Evolutionary conservation across 92 coral and sea anemone genomes (phyloP), one percentile per base, ranked within the genome.

Genomic region (Paragorgia papillata): DNA sequence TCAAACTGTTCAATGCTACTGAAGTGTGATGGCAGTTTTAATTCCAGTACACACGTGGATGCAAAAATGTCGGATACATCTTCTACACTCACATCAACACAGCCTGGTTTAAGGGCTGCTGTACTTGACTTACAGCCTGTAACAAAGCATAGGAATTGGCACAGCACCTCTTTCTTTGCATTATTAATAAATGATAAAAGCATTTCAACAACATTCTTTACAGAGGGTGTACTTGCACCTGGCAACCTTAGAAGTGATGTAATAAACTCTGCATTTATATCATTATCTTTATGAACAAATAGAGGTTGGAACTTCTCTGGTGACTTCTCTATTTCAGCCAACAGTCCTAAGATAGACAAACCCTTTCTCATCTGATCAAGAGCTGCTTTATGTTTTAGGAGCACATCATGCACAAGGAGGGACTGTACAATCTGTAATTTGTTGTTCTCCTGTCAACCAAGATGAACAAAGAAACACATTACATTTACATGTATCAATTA

Each of bases 291-390:
- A n/a, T 83, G 88, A 24, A 79, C 68, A 44, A 85, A 79, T 31
- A 51, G 61, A 22, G 68, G 46, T 56, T 85, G 81, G 79, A 85
- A 85, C 35, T 70, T 19, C 27, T n/a, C 12, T 62, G 88, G 77
- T 32, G 73, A 71, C 39, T 80, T 54, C 48, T 74, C 88, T 13
- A 85, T 80, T 14, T 63, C 88, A 34, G n/a, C 19, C 73, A 85
- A 43, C 26, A 85, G 71, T 39, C 75, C 85, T 20, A 79, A 77
- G 69, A 65, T 85, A 25, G 31, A 48, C 21, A 85, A 78, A 14
- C 89, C 89, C 58, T 80, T 9, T 26, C 85, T 40, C 22, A 85
- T 53, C 82, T 85, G 89, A 67, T 85, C 89, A 14, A 85, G 79
- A 22, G 73, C 49, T 5, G 73, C 58, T 40, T 80, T 80, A 51